Evolutionary conservation across 2,113 vertebrate species (phyloP).

Genomic region (Platysteira castanea): DNA sequence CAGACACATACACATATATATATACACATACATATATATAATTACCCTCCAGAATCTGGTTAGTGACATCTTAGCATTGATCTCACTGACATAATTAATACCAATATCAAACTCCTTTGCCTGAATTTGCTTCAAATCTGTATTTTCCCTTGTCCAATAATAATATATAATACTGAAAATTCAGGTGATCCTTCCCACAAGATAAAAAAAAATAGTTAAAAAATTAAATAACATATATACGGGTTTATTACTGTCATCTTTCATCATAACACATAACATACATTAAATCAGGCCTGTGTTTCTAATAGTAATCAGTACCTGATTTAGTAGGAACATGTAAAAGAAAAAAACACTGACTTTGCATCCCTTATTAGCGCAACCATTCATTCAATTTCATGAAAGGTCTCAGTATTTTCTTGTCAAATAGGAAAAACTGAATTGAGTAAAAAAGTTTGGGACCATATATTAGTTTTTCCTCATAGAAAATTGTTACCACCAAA

Average conservation of each 20-base stretch:
- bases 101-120: not conserved
- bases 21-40: too few species aligned
- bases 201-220: not conserved
- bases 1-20: accelerated
- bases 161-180: not conserved
- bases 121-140: not conserved
- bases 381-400: not conserved
- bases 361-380: accelerated
- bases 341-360: not conserved
- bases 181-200: not conserved
- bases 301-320: not conserved
- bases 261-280: not conserved
- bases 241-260: not conserved
- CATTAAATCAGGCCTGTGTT: not conserved
- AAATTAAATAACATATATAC: not conserved
- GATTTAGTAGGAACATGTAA: not conserved
- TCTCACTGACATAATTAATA: not conserved
- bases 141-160: not conserved
- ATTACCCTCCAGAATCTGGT: not conserved
- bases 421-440: not conserved
- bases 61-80: not conserved
- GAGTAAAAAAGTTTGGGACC: not conserved
- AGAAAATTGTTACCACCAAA: not conserved
- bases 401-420: not conserved
- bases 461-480: not conserved